Percentiles rank a stretch among this genome's conserved stretches.
These are phyloP conservation scores for Apotomis betuletana DNA, from an alignment of 2,888 invertebrate genomes.

Conservation along the genomic window DNA sequence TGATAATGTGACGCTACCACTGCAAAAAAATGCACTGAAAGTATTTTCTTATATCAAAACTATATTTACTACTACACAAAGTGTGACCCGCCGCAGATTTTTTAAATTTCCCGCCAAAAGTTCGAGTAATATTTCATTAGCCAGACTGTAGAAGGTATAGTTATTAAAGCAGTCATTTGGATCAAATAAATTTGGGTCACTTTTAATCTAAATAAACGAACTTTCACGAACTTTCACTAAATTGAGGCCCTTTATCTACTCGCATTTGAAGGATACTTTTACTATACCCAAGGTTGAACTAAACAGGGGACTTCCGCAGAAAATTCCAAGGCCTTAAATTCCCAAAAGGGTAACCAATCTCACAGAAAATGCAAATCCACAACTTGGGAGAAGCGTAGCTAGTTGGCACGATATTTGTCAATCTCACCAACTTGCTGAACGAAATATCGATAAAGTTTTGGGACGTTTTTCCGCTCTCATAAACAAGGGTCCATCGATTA, in stretches of 20 bases:
- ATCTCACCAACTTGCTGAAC: constrained; percentile 38
- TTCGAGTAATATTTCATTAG: no score
- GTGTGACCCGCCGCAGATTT: no score
- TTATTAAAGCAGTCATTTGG: no score
- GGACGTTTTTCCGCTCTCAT: constrained; percentile 44
- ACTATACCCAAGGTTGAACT: constrained; percentile 26
- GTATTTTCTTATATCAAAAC: no score
- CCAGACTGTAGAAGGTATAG: no score
- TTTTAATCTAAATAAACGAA: no score
- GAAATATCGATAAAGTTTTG: constrained; percentile 45
- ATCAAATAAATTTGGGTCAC: no score
- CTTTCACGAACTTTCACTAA: neutral
- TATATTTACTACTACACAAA: no score
- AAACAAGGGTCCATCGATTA: constrained; percentile 43
- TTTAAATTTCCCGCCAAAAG: no score
- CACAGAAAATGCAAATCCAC: constrained; percentile 44
- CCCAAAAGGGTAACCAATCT: constrained; percentile 38
- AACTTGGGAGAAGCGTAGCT: constrained; percentile 34
- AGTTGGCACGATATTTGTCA: constrained; percentile 46
- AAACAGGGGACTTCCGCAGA: constrained; percentile 16
- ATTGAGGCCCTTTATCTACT: no score
- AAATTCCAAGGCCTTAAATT: constrained; percentile 29
- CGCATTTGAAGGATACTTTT: neutral
- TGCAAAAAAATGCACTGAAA: no score
- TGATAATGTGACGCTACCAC: no score